phyloP scores from a whole-genome alignment of 2,113 vertebrate species.

The Barnardius zonarius region DNA sequence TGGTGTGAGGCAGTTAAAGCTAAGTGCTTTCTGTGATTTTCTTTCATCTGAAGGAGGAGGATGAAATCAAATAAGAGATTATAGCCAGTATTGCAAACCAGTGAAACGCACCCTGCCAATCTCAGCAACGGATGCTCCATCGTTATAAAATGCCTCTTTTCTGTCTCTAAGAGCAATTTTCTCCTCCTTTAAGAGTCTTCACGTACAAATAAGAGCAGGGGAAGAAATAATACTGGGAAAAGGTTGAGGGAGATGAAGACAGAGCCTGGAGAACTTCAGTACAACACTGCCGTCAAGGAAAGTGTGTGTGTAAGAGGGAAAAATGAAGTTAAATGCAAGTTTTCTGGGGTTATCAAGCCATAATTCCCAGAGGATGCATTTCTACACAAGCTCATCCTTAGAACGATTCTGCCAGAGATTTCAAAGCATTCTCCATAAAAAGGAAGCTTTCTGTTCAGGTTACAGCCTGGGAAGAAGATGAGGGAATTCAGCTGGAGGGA shows the following conservation, averaged over 20 bases:
- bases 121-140: not conserved
- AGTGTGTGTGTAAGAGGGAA: not conserved
- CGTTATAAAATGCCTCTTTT: not conserved
- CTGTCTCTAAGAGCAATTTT: not conserved
- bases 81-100: not conserved
- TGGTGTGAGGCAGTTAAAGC: not conserved
- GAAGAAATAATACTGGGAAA: not conserved
- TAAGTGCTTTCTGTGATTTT: slow-evolving; percentile 31
- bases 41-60: slow-evolving; percentile 7
- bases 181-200: not conserved
- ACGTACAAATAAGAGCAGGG: not conserved
- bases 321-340: not conserved
- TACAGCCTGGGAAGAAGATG: not conserved
- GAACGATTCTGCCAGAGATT: not conserved
- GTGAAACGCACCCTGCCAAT: not conserved
- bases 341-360: not conserved
- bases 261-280: not conserved
- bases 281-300: not conserved
- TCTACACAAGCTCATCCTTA: not conserved
- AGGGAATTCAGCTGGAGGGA: not conserved
- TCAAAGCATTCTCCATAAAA: not conserved
- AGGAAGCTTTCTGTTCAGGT: not conserved
- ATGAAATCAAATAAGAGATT: slow-evolving; percentile 26
- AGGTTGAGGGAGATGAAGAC: not conserved
- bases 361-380: not conserved